phyloP scores from a whole-genome alignment of 2,888 invertebrate genomes.

The Nymphalis c-album region DNA sequence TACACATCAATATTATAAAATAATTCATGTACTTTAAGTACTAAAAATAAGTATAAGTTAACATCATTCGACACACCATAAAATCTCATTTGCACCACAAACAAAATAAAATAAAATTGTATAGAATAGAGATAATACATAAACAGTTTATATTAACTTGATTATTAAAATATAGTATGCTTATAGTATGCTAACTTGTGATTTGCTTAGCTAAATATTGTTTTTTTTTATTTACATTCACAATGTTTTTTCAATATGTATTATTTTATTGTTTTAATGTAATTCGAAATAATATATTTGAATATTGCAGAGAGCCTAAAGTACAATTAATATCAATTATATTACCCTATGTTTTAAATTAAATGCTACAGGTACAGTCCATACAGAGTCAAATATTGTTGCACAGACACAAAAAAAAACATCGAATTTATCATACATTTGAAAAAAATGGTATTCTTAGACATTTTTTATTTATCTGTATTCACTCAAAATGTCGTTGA shows the following conservation, averaged over 20 bases:
- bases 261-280: conserved; percentile 25
- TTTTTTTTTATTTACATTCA: conserved; percentile 25
- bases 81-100: conserved; percentile 41
- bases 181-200: conserved; percentile 31
- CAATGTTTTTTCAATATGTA: conserved; percentile 18
- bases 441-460: background rate
- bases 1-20: conserved; percentile 45
- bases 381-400: conserved; percentile 27
- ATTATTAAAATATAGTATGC: conserved; percentile 36
- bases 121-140: conserved; percentile 15
- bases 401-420: conserved; percentile 7
- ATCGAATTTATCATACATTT: background rate
- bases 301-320: conserved; percentile 41
- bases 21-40: conserved; percentile 45
- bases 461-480: background rate
- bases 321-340: conserved; percentile 36
- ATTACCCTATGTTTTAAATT: conserved; percentile 45
- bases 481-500: background rate
- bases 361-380: conserved; percentile 47
- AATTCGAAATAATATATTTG: conserved; percentile 15
- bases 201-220: conserved; percentile 28
- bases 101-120: conserved; percentile 32
- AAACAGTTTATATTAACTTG: conserved; percentile 27
- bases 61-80: conserved; percentile 39
- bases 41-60: conserved; percentile 43